Conservation (phyloP, 2,113 vertebrate genomes). For the Caranx ignobilis region DNA sequence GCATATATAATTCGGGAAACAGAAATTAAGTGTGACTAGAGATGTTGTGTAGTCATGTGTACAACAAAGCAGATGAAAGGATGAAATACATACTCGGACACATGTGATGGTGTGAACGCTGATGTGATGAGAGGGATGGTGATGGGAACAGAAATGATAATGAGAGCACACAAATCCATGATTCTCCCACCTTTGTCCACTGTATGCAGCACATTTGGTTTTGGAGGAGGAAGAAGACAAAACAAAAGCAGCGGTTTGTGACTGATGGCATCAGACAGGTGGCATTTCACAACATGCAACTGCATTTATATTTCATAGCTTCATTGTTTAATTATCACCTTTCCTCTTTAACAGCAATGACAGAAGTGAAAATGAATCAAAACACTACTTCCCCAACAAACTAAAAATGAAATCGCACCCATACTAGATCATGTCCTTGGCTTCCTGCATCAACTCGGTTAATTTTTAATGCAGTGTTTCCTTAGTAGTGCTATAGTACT, state of each 20-base stretch:
- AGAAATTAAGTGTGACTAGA: constrained; percentile 65
- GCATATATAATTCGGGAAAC: constrained; percentile 70
- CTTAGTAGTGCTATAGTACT: constrained; percentile 9
- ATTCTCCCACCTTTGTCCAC: constrained; percentile 87
- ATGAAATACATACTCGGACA: constrained; percentile 75
- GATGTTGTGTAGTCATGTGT: constrained; percentile 19
- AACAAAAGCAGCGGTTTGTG: constrained; percentile 6
- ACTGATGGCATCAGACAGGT: constrained; percentile 13
- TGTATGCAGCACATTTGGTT: constrained; percentile 61
- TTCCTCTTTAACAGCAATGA: constrained; percentile 16
- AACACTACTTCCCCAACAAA: constrained; percentile 17
- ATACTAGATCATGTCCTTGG: constrained; percentile 27
- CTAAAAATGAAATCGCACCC: constrained; percentile 6
- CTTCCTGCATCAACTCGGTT: constrained; percentile 42
- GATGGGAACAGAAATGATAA: constrained; percentile 68
- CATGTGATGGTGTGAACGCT: constrained; percentile 72
- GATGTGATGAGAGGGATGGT: constrained; percentile 64
- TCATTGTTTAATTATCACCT: constrained; percentile 37
- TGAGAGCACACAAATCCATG: constrained; percentile 57
- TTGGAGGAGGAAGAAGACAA: constrained; percentile 26
- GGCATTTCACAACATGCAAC: constrained; percentile 23
- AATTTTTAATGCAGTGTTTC: constrained; percentile 57
- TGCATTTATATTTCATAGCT: constrained; percentile 8
- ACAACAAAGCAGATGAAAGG: constrained; percentile 56
- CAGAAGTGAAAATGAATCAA: constrained; percentile 28